These are phyloP conservation scores for Cinclus cinclus DNA, from an alignment of 2,113 vertebrate genomes.

Conservation along the genomic window DNA sequence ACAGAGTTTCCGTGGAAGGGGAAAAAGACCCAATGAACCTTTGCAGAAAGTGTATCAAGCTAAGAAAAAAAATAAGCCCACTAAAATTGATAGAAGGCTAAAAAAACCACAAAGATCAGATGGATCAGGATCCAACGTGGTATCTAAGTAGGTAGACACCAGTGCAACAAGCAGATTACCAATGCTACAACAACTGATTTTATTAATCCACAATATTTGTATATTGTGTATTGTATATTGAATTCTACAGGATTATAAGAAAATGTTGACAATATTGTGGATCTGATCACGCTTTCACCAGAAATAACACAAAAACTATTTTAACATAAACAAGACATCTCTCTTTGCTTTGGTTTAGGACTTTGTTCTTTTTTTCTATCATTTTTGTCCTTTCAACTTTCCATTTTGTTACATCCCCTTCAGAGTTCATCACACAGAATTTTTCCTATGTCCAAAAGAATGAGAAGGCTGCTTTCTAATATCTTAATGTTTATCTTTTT, in stretches of 20 bases:
- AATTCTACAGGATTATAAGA: not conserved
- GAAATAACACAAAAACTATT: not conserved
- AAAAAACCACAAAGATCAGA: not conserved
- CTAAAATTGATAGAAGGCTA: not conserved
- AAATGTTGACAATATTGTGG: not conserved
- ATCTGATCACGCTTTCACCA: not conserved
- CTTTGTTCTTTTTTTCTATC: not conserved
- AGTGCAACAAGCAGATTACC: not conserved
- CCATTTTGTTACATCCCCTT: not conserved
- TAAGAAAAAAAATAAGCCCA: not conserved
- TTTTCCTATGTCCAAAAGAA: not conserved
- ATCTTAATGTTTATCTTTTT: not conserved
- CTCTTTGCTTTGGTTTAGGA: not conserved
- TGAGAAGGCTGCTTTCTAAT: not conserved
- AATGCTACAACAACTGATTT: not conserved
- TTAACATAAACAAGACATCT: not conserved
- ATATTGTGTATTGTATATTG: not conserved
- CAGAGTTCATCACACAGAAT: not conserved
- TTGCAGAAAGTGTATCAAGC: not conserved
- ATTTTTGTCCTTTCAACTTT: not conserved
- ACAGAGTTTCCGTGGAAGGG: not conserved
- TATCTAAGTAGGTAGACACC: not conserved
- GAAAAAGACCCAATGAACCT: not conserved
- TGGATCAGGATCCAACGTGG: not conserved
- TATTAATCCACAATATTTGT: not conserved